Evolutionary conservation across 1,140 invertebrate genomes (phyloP).

Genomic region (Lepidostoma basale): DNA sequence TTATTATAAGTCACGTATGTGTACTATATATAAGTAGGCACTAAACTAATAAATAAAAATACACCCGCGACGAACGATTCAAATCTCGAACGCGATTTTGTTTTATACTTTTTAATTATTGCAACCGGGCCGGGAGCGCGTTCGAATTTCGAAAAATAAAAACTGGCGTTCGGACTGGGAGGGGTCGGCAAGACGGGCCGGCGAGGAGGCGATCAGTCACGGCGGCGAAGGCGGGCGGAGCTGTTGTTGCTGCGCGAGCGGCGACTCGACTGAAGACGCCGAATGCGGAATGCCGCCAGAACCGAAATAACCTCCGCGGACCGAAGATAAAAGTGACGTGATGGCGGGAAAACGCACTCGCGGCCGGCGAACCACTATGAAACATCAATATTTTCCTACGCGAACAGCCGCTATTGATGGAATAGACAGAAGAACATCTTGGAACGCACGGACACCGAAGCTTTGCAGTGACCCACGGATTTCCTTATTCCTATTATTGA

Average conservation of each 20-base stretch:
- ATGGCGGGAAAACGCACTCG: constrained; percentile 8
- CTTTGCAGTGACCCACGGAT: too few species aligned
- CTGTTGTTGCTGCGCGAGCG: background rate
- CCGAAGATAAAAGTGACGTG: constrained; percentile 25
- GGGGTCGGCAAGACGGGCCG: background rate
- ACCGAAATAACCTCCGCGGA: constrained; percentile 15
- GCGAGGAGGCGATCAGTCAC: background rate
- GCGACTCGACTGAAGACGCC: constrained; percentile 17
- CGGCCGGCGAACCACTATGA: constrained; percentile 4
- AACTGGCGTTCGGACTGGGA: background rate
- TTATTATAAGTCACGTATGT: too few species aligned
- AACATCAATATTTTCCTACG: constrained; percentile 3
- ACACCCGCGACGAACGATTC: too few species aligned
- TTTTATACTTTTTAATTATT: background rate
- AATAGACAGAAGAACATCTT: too few species aligned
- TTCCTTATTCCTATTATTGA: too few species aligned
- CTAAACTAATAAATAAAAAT: too few species aligned
- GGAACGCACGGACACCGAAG: too few species aligned
- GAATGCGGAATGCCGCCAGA: constrained; percentile 10
- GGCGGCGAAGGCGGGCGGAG: background rate
- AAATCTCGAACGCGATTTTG: too few species aligned
- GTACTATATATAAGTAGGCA: too few species aligned
- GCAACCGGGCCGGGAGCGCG: background rate
- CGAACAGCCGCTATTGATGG: too few species aligned
- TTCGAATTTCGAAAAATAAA: background rate